These are phyloP conservation scores for Gymnocheta viridis DNA, from an alignment of 2,888 invertebrate species.

Conservation along the genomic window DNA sequence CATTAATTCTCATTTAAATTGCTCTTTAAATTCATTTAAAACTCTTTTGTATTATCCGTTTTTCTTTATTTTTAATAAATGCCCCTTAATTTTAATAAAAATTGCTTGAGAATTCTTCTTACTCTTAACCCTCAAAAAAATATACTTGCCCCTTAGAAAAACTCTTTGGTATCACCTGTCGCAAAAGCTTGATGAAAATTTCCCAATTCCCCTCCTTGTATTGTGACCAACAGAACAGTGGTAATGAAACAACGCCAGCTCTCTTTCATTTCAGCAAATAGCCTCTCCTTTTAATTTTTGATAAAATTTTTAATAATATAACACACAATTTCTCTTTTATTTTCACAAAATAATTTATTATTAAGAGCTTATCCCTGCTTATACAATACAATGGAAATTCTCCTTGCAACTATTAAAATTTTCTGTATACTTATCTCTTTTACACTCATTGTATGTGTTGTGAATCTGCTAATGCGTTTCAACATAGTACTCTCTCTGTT, in stretches of 20 bases:
- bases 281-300: too few species aligned
- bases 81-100: background rate
- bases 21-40: background rate
- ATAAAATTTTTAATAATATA: too few species aligned
- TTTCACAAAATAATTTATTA: background rate
- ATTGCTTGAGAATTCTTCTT: background rate
- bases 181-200: slow-evolving; percentile 15
- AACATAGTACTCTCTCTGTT: background rate
- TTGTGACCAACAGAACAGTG: background rate
- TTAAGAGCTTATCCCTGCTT: slow-evolving; percentile 16
- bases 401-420: background rate
- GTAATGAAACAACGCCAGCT: slow-evolving; percentile 28
- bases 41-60: background rate
- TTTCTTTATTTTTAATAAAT: background rate
- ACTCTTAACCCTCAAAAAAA: background rate
- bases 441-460: background rate
- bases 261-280: too few species aligned
- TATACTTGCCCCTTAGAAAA: background rate
- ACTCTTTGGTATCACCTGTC: slow-evolving; percentile 23
- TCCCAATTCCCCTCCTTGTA: slow-evolving; percentile 29
- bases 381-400: too few species aligned
- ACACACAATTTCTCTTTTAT: background rate
- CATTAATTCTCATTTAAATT: too few species aligned
- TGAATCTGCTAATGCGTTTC: background rate
- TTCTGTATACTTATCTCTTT: slow-evolving; percentile 16